Evolutionary conservation across 2,888 invertebrate species (phyloP).

Genomic region (Lagria hirta): DNA sequence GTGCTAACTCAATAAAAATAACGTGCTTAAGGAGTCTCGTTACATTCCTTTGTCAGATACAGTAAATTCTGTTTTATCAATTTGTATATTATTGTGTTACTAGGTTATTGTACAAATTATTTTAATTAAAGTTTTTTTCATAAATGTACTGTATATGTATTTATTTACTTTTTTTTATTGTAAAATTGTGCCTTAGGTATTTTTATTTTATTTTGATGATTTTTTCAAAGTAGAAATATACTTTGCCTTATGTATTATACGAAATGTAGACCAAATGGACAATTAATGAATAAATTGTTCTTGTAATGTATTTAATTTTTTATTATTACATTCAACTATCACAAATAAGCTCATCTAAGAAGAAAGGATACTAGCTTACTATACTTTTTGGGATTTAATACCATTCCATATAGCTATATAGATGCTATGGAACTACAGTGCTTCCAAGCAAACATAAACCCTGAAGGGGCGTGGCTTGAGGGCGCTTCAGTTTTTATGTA

Average conservation of each 20-base stretch:
- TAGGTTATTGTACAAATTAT: slow-evolving; percentile 37
- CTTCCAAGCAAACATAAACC: too few species aligned
- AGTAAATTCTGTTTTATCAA: slow-evolving; percentile 30
- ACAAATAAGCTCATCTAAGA: too few species aligned
- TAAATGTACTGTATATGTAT: slow-evolving; percentile 22
- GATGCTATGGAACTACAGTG: too few species aligned
- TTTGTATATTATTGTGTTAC: slow-evolving; percentile 38
- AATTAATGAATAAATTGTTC: slow-evolving; percentile 45
- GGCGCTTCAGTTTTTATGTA: too few species aligned
- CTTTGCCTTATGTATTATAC: slow-evolving; percentile 41
- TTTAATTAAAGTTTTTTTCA: slow-evolving; percentile 23
- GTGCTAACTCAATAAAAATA: slow-evolving; percentile 17
- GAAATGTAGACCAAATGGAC: slow-evolving; percentile 45
- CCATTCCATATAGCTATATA: too few species aligned
- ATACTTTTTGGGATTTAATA: too few species aligned
- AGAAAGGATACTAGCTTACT: too few species aligned
- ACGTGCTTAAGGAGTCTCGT: slow-evolving; percentile 22
- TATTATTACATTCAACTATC: too few species aligned
- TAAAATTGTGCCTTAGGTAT: slow-evolving; percentile 39
- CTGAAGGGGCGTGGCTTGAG: too few species aligned
- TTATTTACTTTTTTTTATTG: slow-evolving; percentile 25
- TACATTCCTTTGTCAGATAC: slow-evolving; percentile 36
- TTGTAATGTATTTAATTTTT: too few species aligned
- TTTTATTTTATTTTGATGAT: slow-evolving; percentile 17
- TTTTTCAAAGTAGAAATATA: slow-evolving; percentile 31